phyloP scores from a whole-genome alignment of 2,888 invertebrate genomes.

The Phyto melanocephala region DNA sequence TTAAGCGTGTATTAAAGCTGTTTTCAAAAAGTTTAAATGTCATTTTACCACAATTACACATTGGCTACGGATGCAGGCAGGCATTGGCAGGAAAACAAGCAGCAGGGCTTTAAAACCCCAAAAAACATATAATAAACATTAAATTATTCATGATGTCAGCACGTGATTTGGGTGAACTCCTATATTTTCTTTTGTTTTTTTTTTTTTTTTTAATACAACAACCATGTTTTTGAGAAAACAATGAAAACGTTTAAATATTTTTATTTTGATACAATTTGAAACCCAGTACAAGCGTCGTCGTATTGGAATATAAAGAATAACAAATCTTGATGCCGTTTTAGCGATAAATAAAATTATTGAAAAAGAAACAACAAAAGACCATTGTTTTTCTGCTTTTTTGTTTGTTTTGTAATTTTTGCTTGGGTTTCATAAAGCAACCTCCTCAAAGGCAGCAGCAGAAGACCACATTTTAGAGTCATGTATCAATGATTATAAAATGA shows the following conservation, averaged over 20 bases:
- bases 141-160: constrained; percentile 65
- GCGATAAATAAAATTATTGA: constrained; percentile 65
- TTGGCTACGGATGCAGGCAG: constrained; percentile 50
- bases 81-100: background rate
- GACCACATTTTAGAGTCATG: constrained; percentile 26
- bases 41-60: constrained; percentile 60
- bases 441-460: background rate
- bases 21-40: constrained; percentile 60
- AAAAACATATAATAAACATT: constrained; percentile 52
- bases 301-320: background rate
- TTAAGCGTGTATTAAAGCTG: background rate
- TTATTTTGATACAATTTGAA: constrained; percentile 46
- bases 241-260: constrained; percentile 55
- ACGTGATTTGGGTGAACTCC: constrained; percentile 64
- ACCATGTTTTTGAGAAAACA: constrained; percentile 38
- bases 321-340: constrained; percentile 57
- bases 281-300: background rate
- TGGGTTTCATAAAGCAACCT: background rate
- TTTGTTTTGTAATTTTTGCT: background rate
- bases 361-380: constrained; percentile 23
- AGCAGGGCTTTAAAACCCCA: background rate
- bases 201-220: constrained; percentile 20
- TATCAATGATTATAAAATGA: constrained; percentile 60
- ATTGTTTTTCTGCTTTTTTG: background rate
- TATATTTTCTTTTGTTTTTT: constrained; percentile 31